Percentiles rank a stretch among this genome's conserved stretches.
These are phyloP conservation scores for Nemotelus nigrinus DNA, from an alignment of 2,888 invertebrate species.

Conservation along the genomic window DNA sequence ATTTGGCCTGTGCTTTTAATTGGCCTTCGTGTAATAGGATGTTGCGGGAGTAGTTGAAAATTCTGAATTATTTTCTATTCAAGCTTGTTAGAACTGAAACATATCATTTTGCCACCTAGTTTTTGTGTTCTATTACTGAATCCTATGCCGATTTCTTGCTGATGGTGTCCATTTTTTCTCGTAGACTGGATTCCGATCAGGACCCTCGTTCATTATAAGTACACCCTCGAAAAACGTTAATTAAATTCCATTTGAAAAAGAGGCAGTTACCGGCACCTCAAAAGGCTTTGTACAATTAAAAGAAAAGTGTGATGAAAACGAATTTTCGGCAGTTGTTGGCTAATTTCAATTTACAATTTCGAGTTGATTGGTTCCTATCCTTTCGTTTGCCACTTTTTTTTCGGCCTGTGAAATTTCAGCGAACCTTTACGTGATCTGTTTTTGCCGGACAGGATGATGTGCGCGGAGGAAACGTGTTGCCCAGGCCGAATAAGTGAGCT, in stretches of 20 bases:
- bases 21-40: not conserved
- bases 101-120: not conserved
- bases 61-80: constrained; percentile 19
- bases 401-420: not conserved
- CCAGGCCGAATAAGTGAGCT: too few species aligned
- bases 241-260: constrained; percentile 34
- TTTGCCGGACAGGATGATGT: not conserved
- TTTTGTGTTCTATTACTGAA: not conserved
- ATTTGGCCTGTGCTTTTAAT: constrained; percentile 10
- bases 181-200: not conserved
- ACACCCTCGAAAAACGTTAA: constrained; percentile 18
- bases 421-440: constrained; percentile 42
- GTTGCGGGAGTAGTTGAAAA: not conserved
- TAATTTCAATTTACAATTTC: constrained; percentile 41
- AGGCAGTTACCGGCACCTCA: constrained; percentile 11
- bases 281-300: constrained; percentile 11
- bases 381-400: not conserved
- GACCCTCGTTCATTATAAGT: constrained; percentile 10
- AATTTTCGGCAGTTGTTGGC: not conserved
- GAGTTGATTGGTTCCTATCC: constrained; percentile 35
- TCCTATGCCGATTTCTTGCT: not conserved
- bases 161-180: not conserved
- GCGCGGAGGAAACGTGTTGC: too few species aligned
- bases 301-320: not conserved
- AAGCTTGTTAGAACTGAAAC: constrained; percentile 15